phyloP scores from a whole-genome alignment of 2,888 invertebrate genomes.

The Himalopsyche anomala region DNA sequence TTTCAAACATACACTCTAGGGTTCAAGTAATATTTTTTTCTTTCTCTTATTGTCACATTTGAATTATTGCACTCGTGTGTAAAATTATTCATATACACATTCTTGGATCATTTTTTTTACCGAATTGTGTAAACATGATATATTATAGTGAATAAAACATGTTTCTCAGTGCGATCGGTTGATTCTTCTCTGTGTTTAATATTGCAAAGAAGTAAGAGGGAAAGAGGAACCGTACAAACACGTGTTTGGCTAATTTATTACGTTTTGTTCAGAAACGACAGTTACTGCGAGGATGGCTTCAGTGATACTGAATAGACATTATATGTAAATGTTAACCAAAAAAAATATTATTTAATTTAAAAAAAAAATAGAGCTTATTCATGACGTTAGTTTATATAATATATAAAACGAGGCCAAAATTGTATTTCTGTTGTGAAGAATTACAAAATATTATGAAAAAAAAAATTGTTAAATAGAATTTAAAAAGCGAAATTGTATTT shows the following conservation, averaged over 20 bases:
- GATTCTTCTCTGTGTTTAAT: conserved; percentile 5
- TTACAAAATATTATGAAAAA: no score
- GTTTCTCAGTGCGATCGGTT: background rate
- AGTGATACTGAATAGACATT: background rate
- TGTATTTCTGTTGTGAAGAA: no score
- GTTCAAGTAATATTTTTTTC: no score
- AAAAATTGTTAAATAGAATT: no score
- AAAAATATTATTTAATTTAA: background rate
- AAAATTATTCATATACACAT: background rate
- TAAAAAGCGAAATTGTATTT: no score
- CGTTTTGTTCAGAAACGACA: conserved; percentile 27
- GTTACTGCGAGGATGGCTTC: background rate
- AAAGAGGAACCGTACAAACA: background rate
- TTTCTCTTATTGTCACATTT: no score
- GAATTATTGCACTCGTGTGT: no score
- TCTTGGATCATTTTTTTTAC: background rate
- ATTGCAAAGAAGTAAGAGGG: conserved; percentile 1
- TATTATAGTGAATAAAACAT: conserved; percentile 27
- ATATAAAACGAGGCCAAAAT: no score
- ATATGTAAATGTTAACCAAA: background rate
- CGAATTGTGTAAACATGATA: background rate
- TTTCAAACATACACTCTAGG: no score
- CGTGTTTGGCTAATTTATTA: conserved; percentile 22
- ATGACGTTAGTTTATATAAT: no score
- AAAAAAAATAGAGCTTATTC: no score